Conservation (phyloP, 2,888 invertebrate genomes). For the Notodromas monacha region DNA sequence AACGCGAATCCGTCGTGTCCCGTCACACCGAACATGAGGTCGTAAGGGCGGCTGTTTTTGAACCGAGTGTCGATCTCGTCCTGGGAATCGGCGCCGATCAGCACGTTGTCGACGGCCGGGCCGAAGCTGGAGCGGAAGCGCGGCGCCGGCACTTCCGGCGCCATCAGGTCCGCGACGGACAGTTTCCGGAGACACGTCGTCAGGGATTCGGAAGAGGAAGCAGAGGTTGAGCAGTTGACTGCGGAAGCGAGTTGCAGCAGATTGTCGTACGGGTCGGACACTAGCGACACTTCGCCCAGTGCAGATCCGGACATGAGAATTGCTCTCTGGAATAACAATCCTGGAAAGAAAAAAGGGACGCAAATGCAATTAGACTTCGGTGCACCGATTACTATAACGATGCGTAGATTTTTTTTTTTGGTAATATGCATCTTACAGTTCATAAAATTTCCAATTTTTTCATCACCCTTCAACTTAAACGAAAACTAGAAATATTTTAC, state of each 20-base stretch:
- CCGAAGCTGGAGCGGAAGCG: constrained; percentile 59
- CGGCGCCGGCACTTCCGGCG: constrained; percentile 27
- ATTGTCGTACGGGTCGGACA: constrained; percentile 26
- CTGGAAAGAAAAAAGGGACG: no score
- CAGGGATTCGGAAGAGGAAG: constrained; percentile 25
- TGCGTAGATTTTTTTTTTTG: no score
- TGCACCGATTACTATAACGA: no score
- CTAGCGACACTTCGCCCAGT: constrained; percentile 36
- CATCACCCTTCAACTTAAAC: no score
- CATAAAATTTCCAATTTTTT: no score
- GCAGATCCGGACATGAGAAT: constrained; percentile 43
- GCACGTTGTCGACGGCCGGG: constrained; percentile 66
- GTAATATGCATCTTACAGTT: no score
- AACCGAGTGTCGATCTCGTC: background rate
- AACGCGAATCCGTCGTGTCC: no score
- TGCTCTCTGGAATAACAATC: constrained; percentile 37
- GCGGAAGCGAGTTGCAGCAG: constrained; percentile 11
- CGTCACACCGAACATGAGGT: background rate
- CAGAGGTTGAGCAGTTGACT: constrained; percentile 27
- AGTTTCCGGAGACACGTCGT: constrained; percentile 31
- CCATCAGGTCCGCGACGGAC: background rate
- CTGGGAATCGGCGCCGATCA: constrained; percentile 20
- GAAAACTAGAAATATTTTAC: no score
- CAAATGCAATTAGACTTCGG: no score
- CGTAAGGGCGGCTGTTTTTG: background rate